Percentiles rank a stretch among this genome's conserved stretches.
Conservation (phyloP, 2,113 vertebrate genomes). For the Bos indicus region DNA sequence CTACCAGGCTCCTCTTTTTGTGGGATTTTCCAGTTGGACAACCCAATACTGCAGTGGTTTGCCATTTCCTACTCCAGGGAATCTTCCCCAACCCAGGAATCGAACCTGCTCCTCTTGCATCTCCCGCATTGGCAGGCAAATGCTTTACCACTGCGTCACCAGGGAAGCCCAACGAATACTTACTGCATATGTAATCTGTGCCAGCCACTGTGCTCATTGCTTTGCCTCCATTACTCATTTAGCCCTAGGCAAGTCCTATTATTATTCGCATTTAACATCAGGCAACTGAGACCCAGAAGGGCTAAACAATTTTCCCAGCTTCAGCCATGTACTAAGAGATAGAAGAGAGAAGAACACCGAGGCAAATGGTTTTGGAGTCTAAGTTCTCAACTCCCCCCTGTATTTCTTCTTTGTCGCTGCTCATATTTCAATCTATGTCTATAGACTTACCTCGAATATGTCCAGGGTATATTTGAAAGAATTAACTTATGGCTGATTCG, state of each 20-base stretch:
- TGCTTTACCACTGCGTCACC: background rate
- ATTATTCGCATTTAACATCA: background rate
- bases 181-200: background rate
- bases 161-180: background rate
- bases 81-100: background rate
- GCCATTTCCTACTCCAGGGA: background rate
- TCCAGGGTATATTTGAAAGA: background rate
- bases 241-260: background rate
- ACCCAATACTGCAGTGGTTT: background rate
- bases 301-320: background rate
- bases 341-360: background rate
- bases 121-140: background rate
- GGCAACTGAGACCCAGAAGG: background rate
- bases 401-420: background rate
- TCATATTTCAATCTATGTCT: background rate
- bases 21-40: background rate
- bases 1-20: background rate
- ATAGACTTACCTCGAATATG: background rate
- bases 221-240: background rate
- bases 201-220: background rate
- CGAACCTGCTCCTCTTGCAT: fast-evolving
- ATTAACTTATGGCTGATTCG: background rate
- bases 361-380: background rate
- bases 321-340: background rate
- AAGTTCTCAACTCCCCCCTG: background rate